Base-by-base conservation (phyloP, 2,888 invertebrate species). In the Clivina fossor region DNA sequence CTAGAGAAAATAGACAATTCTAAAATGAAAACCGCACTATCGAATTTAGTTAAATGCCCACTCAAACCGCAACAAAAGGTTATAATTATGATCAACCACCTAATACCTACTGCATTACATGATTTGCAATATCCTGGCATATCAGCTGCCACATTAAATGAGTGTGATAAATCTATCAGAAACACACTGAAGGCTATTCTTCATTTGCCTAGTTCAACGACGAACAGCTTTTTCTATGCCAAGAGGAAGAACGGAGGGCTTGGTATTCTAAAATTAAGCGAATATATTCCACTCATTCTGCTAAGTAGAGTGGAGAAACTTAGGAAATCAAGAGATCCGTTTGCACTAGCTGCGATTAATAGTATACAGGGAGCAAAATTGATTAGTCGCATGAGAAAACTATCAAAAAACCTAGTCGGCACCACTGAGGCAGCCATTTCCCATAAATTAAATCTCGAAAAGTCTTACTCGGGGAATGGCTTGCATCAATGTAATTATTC, bases 1-100 rank as follows among this genome's bases (percentile, higher is more conserved):
- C 4, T 32, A n/a, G 4, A n/a, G 5, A 4, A 32, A 4, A 4
- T 32, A 4, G 32, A 32, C 13, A 32, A 4, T 32, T 11, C 4
- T 7, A 4, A 32, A n/a, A 40, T 40, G 15, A 18, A 19, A 4
- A 54, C 33, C 5, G 18, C 32, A 4, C 46, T 47, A n/a, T 8
- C 24, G 1, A 38, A 44, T 0, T 24, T 58, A 1, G 32, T 54
- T 3, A 48, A 33, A n/a, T 18, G 54, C 0, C 54, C 58, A 2
- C 18, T 57, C 4, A 47, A 47, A 11, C 57, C 57, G 1, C 47
- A 47, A 4, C 54, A 57, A 30, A 57, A 54, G 22, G 3, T 54
- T 0, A 28, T 22, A 4, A 2, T 41, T 1, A 4, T 57, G 4
- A 46, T 33, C 9, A 28, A 18, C 0, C 33, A 54, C 15, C 26